Evolutionary conservation across 2,888 invertebrate species (phyloP).

Genomic region (Dryomyza anilis): DNA sequence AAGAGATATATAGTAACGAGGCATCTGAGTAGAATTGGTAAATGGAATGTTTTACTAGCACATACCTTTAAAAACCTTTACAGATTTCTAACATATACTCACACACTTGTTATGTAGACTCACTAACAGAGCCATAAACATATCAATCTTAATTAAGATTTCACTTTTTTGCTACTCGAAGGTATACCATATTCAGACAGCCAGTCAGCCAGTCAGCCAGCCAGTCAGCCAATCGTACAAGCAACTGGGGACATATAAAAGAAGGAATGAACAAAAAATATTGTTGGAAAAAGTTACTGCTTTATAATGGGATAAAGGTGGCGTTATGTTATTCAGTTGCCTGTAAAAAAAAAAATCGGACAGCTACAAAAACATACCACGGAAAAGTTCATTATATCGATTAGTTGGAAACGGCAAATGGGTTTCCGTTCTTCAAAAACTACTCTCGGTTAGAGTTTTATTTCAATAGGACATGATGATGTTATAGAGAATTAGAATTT

Average conservation of each 20-base stretch:
- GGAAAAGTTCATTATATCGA: neutral
- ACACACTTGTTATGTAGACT: neutral
- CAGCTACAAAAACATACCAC: neutral
- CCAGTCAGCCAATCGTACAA: no score
- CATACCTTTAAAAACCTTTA: conserved; percentile 4
- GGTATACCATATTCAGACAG: neutral
- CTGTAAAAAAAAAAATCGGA: neutral
- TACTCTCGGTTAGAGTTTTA: no score
- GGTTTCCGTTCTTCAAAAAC: no score
- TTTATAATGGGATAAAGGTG: no score
- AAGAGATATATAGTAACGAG: no score
- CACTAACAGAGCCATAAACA: conserved; percentile 38
- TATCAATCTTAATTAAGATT: conserved; percentile 59
- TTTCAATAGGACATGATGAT: no score
- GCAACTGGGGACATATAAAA: no score
- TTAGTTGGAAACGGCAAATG: neutral
- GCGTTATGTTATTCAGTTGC: neutral
- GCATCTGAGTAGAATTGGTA: no score
- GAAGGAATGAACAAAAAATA: no score
- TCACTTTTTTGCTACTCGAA: conserved; percentile 38
- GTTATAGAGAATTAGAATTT: no score
- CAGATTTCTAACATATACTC: neutral
- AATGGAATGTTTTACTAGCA: neutral
- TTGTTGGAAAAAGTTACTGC: no score
- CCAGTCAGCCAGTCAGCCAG: no score